Percentiles rank a stretch among this genome's conserved stretches.
These are phyloP conservation scores for Trachemys scripta DNA, from an alignment of 2,113 vertebrate genomes.

Conservation along the genomic window DNA sequence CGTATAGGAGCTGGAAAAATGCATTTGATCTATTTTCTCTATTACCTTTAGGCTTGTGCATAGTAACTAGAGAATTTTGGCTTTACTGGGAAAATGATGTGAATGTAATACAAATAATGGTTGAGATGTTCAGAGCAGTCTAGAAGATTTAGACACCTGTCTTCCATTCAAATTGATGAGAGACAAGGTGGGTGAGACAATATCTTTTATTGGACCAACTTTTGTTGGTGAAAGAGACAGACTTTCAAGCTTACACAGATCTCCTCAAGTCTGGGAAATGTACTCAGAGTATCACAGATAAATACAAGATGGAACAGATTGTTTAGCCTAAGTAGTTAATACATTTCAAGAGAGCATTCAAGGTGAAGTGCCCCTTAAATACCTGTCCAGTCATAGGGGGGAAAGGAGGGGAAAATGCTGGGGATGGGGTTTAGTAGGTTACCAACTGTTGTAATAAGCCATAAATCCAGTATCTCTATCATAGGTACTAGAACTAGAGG, in stretches of 20 bases:
- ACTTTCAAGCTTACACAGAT: background rate
- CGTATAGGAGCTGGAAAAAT: background rate
- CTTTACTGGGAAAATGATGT: background rate
- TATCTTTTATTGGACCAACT: background rate
- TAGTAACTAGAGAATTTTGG: background rate
- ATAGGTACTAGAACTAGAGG: no score
- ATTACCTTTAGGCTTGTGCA: background rate
- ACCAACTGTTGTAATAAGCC: background rate
- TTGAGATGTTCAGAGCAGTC: background rate
- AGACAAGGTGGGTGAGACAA: background rate
- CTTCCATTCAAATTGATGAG: background rate
- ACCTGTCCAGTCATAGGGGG: background rate
- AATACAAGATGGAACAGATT: background rate
- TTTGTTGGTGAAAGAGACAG: background rate
- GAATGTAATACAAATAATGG: background rate
- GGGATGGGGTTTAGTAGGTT: background rate
- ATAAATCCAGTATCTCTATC: background rate
- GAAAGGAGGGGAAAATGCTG: background rate
- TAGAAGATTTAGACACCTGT: background rate
- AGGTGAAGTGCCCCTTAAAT: background rate
- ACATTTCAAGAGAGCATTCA: background rate
- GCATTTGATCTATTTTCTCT: background rate
- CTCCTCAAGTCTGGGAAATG: background rate
- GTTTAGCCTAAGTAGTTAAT: background rate
- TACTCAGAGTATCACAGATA: background rate